Evolutionary conservation across 2,797 vertebrate species (phyloP).

Genomic region (Protosalanx chinensis): DNA sequence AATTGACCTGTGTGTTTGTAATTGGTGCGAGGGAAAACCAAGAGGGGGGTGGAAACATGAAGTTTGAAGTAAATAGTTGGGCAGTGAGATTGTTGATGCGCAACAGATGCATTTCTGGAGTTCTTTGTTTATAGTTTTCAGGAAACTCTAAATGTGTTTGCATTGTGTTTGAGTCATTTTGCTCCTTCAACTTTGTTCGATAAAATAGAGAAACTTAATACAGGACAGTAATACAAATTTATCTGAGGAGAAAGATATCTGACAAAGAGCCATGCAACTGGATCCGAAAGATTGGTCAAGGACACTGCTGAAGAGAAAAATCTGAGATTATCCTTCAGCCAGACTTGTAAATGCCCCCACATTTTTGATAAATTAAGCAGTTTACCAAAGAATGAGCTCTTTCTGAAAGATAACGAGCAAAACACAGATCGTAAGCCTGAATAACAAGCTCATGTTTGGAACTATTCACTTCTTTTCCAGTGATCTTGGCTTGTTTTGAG

Average conservation of each 20-base stretch:
- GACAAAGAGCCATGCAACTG: background rate
- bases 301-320: background rate
- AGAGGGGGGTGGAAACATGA: background rate
- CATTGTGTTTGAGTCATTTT: too few species aligned
- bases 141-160: too few species aligned
- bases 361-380: background rate
- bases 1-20: background rate
- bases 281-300: background rate
- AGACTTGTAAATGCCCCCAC: background rate
- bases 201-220: too few species aligned
- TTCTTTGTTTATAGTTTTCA: too few species aligned
- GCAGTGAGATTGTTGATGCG: background rate
- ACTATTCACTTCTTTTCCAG: background rate
- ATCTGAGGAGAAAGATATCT: background rate
- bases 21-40: background rate
- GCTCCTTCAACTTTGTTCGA: too few species aligned
- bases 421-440: background rate
- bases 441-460: background rate
- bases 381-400: background rate
- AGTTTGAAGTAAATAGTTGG: background rate
- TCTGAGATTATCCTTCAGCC: background rate
- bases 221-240: background rate
- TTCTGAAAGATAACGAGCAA: background rate
- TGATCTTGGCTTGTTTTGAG: background rate
- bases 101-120: background rate